Evolutionary conservation across 2,113 vertebrate genomes (phyloP), one percentile per base, ranked within the genome.

Genomic region (Rhagologus leucostigma): DNA sequence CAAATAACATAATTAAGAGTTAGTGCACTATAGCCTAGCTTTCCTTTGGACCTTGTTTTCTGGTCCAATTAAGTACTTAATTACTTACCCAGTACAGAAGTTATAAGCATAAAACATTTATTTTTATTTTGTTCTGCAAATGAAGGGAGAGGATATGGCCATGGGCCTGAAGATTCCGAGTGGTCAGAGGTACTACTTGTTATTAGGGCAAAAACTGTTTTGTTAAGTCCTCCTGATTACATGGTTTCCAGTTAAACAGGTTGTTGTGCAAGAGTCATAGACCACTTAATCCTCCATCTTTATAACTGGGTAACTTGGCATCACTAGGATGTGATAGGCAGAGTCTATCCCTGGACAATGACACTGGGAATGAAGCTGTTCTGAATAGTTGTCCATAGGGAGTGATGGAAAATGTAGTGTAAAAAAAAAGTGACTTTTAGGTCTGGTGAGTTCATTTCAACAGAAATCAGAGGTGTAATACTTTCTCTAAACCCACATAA

Each of bases 281-380:
- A 16, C 4, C 2, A 9, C 19, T 42, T 39, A 44, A 62, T 33
- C 23, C 29, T 77, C 4, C 6, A 2, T 10, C 16, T 68, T 68
- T 29, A 7, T 30, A n/a, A n/a, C 20, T 17, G 41, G 10, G 3
- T 16, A 17, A 13, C 41, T 41, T 35, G n/a, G 42, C 60, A 24
- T 30, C 20, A 0, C 33, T 16, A 19, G n/a, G 42, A 55, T 7
- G 20, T 0, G 5, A 24, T 12, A 37, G 13, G 24, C 2, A 4
- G 56, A 30, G 29, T 29, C 20, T n/a, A 1, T 11, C 3, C 39
- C 32, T 7, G 3, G 39, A 9, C 39, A 42, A 5, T 1, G 41
- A 22, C 5, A 3, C 37, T 50, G 53, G 32, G 57, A 80, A 64
- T 41, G 27, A 68, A 68, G 16, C 18, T 85, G 23, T 10, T 53